These are phyloP conservation scores for Stegana nigrithorax DNA, from an alignment of 2,888 invertebrate species.

Conservation along the genomic window DNA sequence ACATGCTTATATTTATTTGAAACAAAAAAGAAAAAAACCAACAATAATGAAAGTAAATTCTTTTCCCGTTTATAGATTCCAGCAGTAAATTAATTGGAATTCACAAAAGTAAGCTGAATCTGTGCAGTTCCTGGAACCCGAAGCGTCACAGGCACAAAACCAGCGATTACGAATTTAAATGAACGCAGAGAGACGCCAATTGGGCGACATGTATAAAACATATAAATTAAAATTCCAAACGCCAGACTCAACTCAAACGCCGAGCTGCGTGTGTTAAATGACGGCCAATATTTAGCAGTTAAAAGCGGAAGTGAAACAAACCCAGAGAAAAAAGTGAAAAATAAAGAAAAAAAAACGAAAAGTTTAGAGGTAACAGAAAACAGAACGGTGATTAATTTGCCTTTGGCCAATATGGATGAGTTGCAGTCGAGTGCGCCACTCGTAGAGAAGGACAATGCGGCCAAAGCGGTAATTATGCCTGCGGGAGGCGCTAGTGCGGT, in stretches of 20 bases:
- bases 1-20: too few relatives aligned
- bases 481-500: conserved; percentile 28
- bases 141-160: too few relatives aligned
- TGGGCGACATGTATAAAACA: neutral
- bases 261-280: neutral
- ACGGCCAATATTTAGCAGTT: neutral
- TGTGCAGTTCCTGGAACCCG: too few relatives aligned
- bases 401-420: conserved; percentile 47
- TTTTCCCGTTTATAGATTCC: too few relatives aligned
- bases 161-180: too few relatives aligned
- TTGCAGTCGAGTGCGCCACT: conserved; percentile 55
- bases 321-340: too few relatives aligned
- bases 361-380: neutral
- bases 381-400: neutral
- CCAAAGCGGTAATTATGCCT: conserved; percentile 49
- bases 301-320: neutral
- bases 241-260: neutral
- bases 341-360: neutral
- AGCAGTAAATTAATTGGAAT: too few relatives aligned
- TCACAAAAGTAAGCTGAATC: too few relatives aligned
- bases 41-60: too few relatives aligned
- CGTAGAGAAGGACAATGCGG: conserved; percentile 48
- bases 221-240: conserved; percentile 2
- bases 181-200: neutral
- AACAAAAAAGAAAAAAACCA: too few relatives aligned